A percentile compares a stretch with the other conserved stretches of the same genome.
These are phyloP conservation scores for Drosophila biarmipes DNA, from an alignment of 1,140 invertebrate species.

Conservation along the genomic window DNA sequence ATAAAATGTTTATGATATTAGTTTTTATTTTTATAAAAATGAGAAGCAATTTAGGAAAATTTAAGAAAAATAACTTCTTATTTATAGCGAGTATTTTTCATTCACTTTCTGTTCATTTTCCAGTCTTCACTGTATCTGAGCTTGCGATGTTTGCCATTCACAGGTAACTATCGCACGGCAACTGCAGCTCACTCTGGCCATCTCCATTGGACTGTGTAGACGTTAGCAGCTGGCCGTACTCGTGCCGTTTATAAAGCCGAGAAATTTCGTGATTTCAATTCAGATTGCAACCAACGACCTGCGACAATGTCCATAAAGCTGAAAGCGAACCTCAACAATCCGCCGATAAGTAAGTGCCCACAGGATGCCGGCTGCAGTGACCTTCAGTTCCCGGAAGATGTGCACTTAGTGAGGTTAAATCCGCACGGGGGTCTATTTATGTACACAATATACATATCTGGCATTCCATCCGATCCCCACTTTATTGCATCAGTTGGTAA, in stretches of 20 bases:
- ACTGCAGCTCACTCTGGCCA: conserved; percentile 11
- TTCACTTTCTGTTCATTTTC: neutral
- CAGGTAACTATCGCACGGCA: conserved; percentile 4
- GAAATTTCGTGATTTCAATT: conserved; percentile 59
- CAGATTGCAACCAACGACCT: conserved; percentile 86
- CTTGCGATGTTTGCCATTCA: conserved; percentile 14
- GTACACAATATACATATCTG: conserved; percentile 38
- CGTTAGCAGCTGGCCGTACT: conserved; percentile 58
- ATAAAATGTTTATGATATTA: no score
- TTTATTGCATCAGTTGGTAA: conserved; percentile 62
- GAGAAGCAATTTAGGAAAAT: neutral
- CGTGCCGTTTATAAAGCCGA: conserved; percentile 41
- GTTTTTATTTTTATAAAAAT: neutral
- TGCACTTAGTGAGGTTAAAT: conserved; percentile 65
- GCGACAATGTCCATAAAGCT: conserved; percentile 76
- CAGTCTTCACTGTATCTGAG: neutral
- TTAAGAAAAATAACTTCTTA: neutral
- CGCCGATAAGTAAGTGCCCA: conserved; percentile 79
- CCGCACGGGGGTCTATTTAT: conserved; percentile 47
- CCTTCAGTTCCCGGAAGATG: conserved; percentile 4
- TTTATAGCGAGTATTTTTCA: neutral
- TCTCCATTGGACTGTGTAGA: conserved; percentile 39
- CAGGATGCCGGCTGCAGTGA: conserved; percentile 5
- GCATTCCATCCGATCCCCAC: conserved; percentile 1
- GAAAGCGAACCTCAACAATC: conserved; percentile 83